These are phyloP conservation scores for Atta cephalotes DNA, from an alignment of 1,140 invertebrate genomes.

Conservation along the genomic window DNA sequence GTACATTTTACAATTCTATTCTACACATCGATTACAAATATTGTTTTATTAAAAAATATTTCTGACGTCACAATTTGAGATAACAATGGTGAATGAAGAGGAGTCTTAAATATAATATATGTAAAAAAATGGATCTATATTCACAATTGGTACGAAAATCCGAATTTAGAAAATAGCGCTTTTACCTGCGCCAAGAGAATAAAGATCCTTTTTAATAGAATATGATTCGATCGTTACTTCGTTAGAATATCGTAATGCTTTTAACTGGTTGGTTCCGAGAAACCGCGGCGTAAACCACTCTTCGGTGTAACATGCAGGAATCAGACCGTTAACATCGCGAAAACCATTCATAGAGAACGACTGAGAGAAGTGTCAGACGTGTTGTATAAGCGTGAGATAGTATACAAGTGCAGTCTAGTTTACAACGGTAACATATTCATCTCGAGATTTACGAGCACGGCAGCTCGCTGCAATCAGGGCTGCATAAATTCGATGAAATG, in stretches of 20 bases:
- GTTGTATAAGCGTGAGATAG: background rate
- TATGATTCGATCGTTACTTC: background rate
- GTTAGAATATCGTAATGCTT: constrained; percentile 24
- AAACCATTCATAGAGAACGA: background rate
- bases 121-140: background rate
- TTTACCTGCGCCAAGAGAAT: too few species aligned
- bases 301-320: background rate
- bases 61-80: too few species aligned
- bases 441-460: constrained; percentile 27
- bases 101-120: background rate
- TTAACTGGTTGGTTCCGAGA: constrained; percentile 2
- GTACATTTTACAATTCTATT: too few species aligned
- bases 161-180: background rate
- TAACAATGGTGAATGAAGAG: too few species aligned
- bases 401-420: constrained; percentile 13
- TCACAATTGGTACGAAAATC: background rate
- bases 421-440: constrained; percentile 20
- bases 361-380: background rate
- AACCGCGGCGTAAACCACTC: constrained; percentile 1
- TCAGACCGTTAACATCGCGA: constrained; percentile 17
- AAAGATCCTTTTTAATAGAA: background rate
- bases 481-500: constrained; percentile 20
- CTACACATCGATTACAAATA: too few species aligned
- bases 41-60: too few species aligned
- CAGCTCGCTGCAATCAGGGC: background rate